Evolutionary conservation across 2,797 vertebrate genomes (phyloP).

Genomic region (Tachyglossus aculeatus): DNA sequence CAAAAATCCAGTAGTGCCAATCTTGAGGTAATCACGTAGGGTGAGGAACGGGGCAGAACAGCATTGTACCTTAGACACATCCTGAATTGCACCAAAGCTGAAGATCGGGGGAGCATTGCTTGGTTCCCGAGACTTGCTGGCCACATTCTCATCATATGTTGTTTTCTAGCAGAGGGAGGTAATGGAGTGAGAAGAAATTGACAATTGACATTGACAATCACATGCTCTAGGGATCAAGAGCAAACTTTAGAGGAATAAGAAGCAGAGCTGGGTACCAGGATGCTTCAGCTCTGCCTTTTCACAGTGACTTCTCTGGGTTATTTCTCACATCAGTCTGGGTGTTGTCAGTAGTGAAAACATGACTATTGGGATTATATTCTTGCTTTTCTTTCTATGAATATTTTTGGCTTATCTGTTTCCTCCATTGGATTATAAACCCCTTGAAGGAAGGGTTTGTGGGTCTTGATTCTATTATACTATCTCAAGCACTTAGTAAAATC

Average conservation of each 20-base stretch:
- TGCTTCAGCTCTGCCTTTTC: neutral
- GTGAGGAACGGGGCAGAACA: constrained; percentile 24
- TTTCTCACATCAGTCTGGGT: no score
- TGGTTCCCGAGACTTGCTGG: constrained; percentile 77
- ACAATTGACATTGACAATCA: neutral
- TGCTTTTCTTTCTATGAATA: no score
- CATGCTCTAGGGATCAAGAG: neutral
- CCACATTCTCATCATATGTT: constrained; percentile 76
- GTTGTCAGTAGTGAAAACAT: no score
- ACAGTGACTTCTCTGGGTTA: no score
- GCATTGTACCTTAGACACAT: constrained; percentile 76
- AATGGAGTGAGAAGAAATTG: constrained; percentile 58
- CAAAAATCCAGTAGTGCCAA: constrained; percentile 7
- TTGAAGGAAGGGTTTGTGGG: no score
- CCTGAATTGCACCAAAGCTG: constrained; percentile 57
- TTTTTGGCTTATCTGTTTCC: no score
- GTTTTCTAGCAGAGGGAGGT: constrained; percentile 78
- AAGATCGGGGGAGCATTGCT: constrained; percentile 78
- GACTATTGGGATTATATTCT: no score
- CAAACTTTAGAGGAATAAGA: neutral
- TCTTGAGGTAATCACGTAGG: neutral
- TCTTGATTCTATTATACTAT: no score
- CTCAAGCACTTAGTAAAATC: no score
- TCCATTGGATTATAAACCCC: no score
- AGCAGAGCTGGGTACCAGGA: neutral